These are phyloP conservation scores for Seriola aureovittata DNA, from an alignment of 2,113 vertebrate genomes.

Conservation along the genomic window DNA sequence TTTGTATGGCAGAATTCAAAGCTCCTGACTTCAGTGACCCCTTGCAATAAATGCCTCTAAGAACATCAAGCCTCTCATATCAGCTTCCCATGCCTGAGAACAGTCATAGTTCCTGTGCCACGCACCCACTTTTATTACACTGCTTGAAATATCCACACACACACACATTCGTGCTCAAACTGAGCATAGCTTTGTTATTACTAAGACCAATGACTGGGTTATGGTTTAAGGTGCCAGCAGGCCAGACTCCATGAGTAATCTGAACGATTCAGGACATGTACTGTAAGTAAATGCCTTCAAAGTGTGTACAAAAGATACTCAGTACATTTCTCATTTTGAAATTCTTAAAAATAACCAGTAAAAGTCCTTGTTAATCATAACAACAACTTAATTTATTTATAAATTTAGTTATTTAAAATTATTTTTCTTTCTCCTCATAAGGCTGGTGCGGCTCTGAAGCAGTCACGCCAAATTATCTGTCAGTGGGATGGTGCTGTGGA, in stretches of 20 bases:
- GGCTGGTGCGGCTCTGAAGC: not conserved
- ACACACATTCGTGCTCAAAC: constrained; percentile 51
- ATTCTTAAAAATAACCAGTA: not conserved
- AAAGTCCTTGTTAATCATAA: not conserved
- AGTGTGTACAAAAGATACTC: not conserved
- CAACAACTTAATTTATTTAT: not conserved
- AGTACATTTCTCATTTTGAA: not conserved
- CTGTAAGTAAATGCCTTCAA: constrained; percentile 2
- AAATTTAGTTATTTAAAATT: not conserved
- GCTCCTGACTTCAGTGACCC: constrained; percentile 63
- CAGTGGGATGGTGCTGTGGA: not conserved
- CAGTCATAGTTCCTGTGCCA: constrained; percentile 49
- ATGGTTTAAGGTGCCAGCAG: constrained; percentile 24
- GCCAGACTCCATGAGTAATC: constrained; percentile 23
- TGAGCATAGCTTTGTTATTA: constrained; percentile 45
- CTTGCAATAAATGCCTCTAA: constrained; percentile 66
- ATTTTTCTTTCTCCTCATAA: not conserved
- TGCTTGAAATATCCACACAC: constrained; percentile 66
- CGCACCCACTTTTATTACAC: constrained; percentile 58
- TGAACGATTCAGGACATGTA: constrained; percentile 5
- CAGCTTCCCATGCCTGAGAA: constrained; percentile 58
- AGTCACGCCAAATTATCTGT: not conserved
- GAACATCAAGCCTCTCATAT: constrained; percentile 65
- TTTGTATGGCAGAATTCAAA: constrained; percentile 45
- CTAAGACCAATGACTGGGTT: constrained; percentile 39